Evolutionary conservation across 2,888 invertebrate species (phyloP), one percentile per base, ranked within the genome.

Genomic region (Lathronympha strigana): DNA sequence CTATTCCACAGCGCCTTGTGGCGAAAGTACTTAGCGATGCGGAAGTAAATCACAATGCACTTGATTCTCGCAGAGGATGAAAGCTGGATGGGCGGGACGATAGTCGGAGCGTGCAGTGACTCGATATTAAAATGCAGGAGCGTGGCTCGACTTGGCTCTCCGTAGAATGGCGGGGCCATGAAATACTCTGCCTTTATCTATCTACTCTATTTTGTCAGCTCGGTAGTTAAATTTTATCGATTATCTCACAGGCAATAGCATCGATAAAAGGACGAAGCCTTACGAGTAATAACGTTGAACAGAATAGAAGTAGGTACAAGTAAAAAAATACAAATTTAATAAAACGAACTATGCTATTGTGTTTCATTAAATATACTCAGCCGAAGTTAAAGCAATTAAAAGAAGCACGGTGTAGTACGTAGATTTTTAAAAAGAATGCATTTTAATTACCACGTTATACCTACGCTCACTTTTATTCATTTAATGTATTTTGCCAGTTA

Each of bases 111-210:
- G 80, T 82, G 81, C 80, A 76, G 73, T 79, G 80, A 77, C 80
- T 77, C 78, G 79, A 80, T 83, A 83, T 83, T 84, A 82, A 82
- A 84, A 83, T 80, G 78, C 76, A 71, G 71, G 72, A 74, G 75
- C 71, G 72, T 73, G 68, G 36, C 50, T 57, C 55, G 67, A 40
- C 62, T 57, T 51, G 67, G 45, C 62, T 69, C 54, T 31, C 57
- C 61, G 68, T 47, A 61, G 70, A 72, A 71, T 40, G 60, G 60
- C 66, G 61, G 54, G 47, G 64, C 58, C 51, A 53, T 64, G 51
- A 64, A 63, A 64, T 64, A 64, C 51, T 63, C 57, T 63, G 47
- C 47, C 36, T 49, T 57, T 40, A 55, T 55, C 43, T 57, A 31
- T 57, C 28, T 45, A 21, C 47, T 61, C 53, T 31, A 61, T 66